phyloP scores from a whole-genome alignment of 2,113 vertebrate genomes.

The Glaucomys volans region DNA sequence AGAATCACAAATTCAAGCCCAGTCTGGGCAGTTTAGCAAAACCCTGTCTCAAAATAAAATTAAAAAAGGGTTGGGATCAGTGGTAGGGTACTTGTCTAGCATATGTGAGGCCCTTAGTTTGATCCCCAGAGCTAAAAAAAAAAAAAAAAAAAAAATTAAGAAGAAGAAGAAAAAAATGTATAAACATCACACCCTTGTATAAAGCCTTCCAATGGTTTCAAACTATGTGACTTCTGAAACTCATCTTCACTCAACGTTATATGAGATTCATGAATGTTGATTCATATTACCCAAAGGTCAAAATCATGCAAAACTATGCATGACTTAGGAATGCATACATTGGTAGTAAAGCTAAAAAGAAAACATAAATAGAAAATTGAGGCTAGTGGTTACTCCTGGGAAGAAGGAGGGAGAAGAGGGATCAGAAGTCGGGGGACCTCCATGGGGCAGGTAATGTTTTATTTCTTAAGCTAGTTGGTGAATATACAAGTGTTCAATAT shows the following conservation, averaged over 20 bases:
- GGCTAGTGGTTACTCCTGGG: not conserved
- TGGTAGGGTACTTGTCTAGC: not conserved
- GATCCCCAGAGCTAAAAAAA: not conserved
- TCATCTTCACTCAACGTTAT: not conserved
- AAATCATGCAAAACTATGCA: conserved; percentile 50
- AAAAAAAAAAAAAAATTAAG: not conserved
- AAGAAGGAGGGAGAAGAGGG: not conserved
- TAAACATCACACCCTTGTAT: not conserved
- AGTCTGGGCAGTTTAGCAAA: not conserved
- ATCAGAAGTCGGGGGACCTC: not conserved
- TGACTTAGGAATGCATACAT: not conserved
- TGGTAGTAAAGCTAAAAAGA: not conserved
- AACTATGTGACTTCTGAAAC: not conserved
- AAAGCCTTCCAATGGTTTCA: not conserved
- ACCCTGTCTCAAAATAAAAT: not conserved
- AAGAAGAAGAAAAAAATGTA: not conserved
- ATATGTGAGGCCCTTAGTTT: not conserved
- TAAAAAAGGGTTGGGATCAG: not conserved
- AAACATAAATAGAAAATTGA: conserved; percentile 49
- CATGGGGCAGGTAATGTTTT: not conserved
- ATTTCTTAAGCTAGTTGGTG: conserved; percentile 19
- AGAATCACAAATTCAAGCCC: not conserved
- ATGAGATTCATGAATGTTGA: not conserved
- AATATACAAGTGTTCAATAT: not conserved
- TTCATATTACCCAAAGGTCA: conserved; percentile 24